Base-by-base conservation (phyloP, 1,140 invertebrate genomes). In the Idris sp. region DNA sequence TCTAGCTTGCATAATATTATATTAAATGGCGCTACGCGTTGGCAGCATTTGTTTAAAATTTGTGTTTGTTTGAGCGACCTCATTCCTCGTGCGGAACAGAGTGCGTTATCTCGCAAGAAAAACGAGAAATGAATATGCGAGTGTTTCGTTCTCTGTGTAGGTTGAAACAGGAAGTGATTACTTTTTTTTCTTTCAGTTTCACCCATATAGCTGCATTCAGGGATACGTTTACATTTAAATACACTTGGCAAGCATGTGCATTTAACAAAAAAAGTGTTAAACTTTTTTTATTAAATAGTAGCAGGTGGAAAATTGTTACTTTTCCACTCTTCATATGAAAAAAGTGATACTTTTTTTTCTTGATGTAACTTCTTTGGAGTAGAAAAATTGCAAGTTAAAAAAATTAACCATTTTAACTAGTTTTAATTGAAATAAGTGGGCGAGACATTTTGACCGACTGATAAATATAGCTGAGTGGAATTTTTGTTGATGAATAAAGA, bases 151-250 rank as follows among this genome's bases (percentile, higher is more conserved):
- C 56, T 38, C 1, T 48, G 56, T 59, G 56, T 59, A 59, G 56
- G 44, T 49, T 61, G 56, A 61, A 26, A 59, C 54, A 59, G 56
- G 44, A 61, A 61, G 31, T 59, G 56, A 59, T 48, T 40, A 58
- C 25, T 44, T 59, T 54, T 48, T 43, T 43, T 15, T 44, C n/a
- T n/a, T n/a, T n/a, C n/a, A 26, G 18, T 46, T 59, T 35, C 38
- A 10, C 28, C 26, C 18, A 31, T 46, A 35, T 36, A 28, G 11
- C 8, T 33, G 49, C 13, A 13, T 30, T 6, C 44, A 44, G 38
- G 16, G 11, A 22, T 38, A 44, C 16, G 18, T 19, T 19, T 28
- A 9, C 40, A 58, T 40, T 58, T 44, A 7, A 41, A 56, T 56
- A 26, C 18, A n/a, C n/a, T n/a, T n/a, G n/a, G n/a, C n/a, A n/a